These are phyloP conservation scores for Anarrhichthys ocellatus DNA, from an alignment of 2,113 vertebrate species.

Conservation along the genomic window DNA sequence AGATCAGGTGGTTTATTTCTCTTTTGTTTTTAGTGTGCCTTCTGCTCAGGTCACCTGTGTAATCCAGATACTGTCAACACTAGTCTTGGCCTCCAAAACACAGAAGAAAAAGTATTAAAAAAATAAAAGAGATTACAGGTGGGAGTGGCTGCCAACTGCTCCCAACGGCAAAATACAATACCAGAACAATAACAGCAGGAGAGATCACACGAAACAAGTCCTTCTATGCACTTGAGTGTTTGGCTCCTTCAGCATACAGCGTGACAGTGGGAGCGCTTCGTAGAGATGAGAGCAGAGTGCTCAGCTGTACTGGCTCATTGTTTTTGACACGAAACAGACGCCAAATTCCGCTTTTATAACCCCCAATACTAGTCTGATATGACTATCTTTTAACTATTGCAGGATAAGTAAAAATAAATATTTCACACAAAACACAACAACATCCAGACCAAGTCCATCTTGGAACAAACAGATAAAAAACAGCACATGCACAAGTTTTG, in stretches of 20 bases:
- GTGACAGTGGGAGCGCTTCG: slow-evolving; percentile 30
- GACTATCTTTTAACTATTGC: not conserved
- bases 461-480: not conserved
- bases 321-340: slow-evolving; percentile 12
- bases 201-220: not conserved
- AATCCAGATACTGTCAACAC: slow-evolving; percentile 30
- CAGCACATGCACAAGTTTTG: not conserved
- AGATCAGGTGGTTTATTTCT: slow-evolving; percentile 50
- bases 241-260: slow-evolving; percentile 46
- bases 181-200: not conserved
- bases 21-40: not conserved
- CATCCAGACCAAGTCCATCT: not conserved
- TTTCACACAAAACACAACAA: not conserved
- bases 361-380: no score
- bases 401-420: not conserved
- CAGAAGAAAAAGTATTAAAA: not conserved
- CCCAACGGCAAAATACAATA: not conserved
- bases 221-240: slow-evolving; percentile 29
- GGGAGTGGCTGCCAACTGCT: not conserved
- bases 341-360: not conserved
- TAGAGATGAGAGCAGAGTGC: slow-evolving; percentile 25
- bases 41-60: slow-evolving; percentile 60
- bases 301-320: slow-evolving; percentile 41
- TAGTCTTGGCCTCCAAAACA: not conserved
- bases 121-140: not conserved